Evolutionary conservation across 1,140 invertebrate genomes (phyloP).

Genomic region (Plutomurus gul): DNA sequence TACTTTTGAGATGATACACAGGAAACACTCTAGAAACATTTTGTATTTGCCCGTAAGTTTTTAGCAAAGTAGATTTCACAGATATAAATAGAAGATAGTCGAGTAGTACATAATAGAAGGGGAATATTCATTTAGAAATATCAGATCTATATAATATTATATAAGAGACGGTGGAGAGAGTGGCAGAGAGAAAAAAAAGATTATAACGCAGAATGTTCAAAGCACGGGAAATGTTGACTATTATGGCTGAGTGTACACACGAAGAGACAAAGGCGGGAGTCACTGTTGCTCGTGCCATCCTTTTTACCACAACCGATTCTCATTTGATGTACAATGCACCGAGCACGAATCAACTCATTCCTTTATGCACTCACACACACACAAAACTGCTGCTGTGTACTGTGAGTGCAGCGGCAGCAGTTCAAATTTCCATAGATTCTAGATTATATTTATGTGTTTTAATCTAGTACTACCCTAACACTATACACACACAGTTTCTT

Average conservation of each 20-base stretch:
- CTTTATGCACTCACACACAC: too few relatives aligned
- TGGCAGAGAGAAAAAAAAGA: not conserved
- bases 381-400: too few relatives aligned
- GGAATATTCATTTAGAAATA: slow-evolving; percentile 6
- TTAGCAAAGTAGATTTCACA: not conserved
- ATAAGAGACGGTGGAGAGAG: not conserved
- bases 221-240: slow-evolving; percentile 25
- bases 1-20: not conserved
- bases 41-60: not conserved
- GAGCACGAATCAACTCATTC: not conserved
- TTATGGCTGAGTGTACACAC: not conserved
- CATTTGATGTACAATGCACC: not conserved
- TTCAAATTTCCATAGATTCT: slow-evolving; percentile 17
- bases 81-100: slow-evolving; percentile 30
- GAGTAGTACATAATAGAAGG: not conserved
- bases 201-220: slow-evolving; percentile 4
- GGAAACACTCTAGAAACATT: not conserved
- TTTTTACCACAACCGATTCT: not conserved
- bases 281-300: not conserved
- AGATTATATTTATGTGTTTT: slow-evolving; percentile 10
- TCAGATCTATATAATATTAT: not conserved
- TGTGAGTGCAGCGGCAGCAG: not conserved
- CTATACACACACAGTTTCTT: too few relatives aligned
- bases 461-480: not conserved
- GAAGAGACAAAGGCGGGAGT: slow-evolving; percentile 12